Evolutionary conservation across 2,888 invertebrate genomes (phyloP).

Genomic region (Drepanosiphum platanoidis): DNA sequence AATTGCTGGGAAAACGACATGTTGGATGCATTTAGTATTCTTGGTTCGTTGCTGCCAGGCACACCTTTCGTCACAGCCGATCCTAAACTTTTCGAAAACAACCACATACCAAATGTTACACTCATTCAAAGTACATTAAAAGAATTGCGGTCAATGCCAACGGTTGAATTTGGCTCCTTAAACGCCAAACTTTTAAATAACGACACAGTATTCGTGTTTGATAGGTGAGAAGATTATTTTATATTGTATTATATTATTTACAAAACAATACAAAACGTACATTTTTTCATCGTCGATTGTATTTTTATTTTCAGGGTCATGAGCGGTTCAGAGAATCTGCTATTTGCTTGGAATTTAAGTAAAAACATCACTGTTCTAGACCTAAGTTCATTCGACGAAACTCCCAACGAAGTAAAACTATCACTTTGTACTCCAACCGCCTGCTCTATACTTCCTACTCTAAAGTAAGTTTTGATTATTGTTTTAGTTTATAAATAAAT

Average conservation of each 20-base stretch:
- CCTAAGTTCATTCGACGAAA: slow-evolving; percentile 25
- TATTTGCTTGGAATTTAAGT: slow-evolving; percentile 54
- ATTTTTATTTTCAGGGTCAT: slow-evolving; percentile 27
- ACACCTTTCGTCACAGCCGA: slow-evolving; percentile 45
- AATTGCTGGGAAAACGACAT: slow-evolving; percentile 51
- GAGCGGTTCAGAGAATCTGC: slow-evolving; percentile 45
- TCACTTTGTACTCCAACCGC: slow-evolving; percentile 47
- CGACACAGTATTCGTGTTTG: slow-evolving; percentile 41
- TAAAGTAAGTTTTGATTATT: slow-evolving; percentile 34
- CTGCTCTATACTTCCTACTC: slow-evolving; percentile 43
- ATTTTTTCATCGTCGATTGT: neutral
- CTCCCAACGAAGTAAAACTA: slow-evolving; percentile 35
- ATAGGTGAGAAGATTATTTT: slow-evolving; percentile 40
- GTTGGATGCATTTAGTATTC: slow-evolving; percentile 49
- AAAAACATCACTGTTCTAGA: slow-evolving; percentile 42
- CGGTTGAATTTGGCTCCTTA: slow-evolving; percentile 52
- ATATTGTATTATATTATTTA: too few species aligned
- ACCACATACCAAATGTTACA: slow-evolving; percentile 52
- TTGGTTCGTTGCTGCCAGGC: slow-evolving; percentile 42
- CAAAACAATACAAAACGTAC: neutral
- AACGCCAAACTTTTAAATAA: slow-evolving; percentile 48
- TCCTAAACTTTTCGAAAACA: slow-evolving; percentile 38
- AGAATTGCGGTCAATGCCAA: slow-evolving; percentile 33
- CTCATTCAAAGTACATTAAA: slow-evolving; percentile 29
- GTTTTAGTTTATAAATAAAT: neutral